Base-by-base conservation (phyloP, 2,888 invertebrate genomes). In the Acleris sparsana region DNA sequence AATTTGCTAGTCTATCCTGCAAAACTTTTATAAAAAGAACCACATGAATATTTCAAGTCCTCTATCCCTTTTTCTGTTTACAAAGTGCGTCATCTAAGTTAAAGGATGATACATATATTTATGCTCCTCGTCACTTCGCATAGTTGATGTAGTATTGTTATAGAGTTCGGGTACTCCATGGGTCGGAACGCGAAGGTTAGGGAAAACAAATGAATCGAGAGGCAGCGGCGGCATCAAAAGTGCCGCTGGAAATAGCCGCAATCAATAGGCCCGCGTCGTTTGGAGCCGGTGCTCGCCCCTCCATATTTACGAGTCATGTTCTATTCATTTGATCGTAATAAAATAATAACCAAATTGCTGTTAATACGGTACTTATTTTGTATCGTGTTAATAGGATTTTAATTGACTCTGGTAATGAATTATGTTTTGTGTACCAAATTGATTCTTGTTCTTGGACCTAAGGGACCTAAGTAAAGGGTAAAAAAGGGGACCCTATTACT, bases 211-310 rank as follows among this genome's bases (percentile, higher is more conserved):
- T 67, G 63, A 59, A 63, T 67, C 67, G 63, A 59, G 67, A 59
- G 63, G 63, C 63, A 49, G 63, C 59, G 43, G 51, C 25, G 60
- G 55, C 60, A 60, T 55, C 68, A 63, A 63, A 67, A 68, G 64
- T 61, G 68, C 29, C 63, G 55, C 68, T 65, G 68, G 62, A 65
- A 68, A 68, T 68, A 68, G 68, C 65, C 29, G 48, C 68, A 68
- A 68, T 68, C 68, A 65, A 65, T 68, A 68, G 65, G 60, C 56
- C 57, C 51, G 53, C 64, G 55, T 46, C 48, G 59, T 61, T 68
- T 48, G 60, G 22, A 53, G 25, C 60, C 48, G 52, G 17, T 55
- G 48, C 53, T 22, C 62, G 61, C 18, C 65, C 64, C 58, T 39
- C 53, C 62, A 62, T 66, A 62, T 66, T 66, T 56, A 46, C 57